Base-by-base conservation (phyloP, 2,888 invertebrate species). In the Liposcelis brunnea region DNA sequence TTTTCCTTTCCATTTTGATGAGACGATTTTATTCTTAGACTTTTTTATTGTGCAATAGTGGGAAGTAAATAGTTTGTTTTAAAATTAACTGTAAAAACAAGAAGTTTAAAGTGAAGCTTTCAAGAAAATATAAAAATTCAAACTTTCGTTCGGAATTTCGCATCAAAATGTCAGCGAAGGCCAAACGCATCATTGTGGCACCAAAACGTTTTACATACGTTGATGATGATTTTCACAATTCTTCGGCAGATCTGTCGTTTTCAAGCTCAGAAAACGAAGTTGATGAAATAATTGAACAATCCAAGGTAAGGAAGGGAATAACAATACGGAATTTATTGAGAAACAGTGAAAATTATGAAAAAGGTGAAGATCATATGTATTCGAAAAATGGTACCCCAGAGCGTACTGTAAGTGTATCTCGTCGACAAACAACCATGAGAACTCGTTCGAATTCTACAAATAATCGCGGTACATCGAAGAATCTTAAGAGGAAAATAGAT, bases 201-300 rank as follows among this genome's bases (percentile, higher is more conserved):
- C 19, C 16, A 14, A 40, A 40, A 40, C 40, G 40, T 40, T 18
- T 19, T 18, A n/a, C 15, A 14, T 40, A 40, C 40, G 40, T 40
- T 18, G 16, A 14, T 6, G 19, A 19, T 5, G 19, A 40, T 40
- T 16, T 10, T 7, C 21, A 10, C 18, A 40, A 26, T 26, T 26
- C 19, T 14, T 18, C 18, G 19, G 15, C 15, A 12, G 40, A 21
- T 8, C 12, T 4, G 6, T 40, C 40, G 6, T 40, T 21, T 12
- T 40, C 40, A 6, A 21, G 21, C 19, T 26, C 26, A 26, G 40
- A 40, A 3, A 18, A 40, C 7, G 19, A 40, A 40, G 16, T n/a
- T 5, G 19, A 18, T 21, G 21, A 18, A 8, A 40, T 7, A 16
- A 5, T 6, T 14, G 21, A 6, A 14, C 4, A 19, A 40, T 10